A percentile compares a stretch with the other conserved stretches of the same genome.
These are phyloP conservation scores for Masnerella sp. DNA, from an alignment of 2,888 invertebrate genomes.

Conservation along the genomic window DNA sequence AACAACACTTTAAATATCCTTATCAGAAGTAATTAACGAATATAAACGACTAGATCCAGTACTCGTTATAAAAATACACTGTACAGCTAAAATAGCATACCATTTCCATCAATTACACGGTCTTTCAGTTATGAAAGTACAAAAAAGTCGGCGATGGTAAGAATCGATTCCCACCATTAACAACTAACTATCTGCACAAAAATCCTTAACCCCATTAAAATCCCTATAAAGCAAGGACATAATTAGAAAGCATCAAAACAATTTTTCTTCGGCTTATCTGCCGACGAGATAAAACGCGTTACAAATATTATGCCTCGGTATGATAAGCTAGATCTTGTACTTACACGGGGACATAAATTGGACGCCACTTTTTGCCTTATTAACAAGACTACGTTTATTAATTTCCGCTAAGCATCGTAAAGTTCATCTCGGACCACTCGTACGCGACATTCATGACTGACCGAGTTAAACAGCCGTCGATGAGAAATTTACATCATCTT, in stretches of 20 bases:
- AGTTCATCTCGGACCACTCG: conserved; percentile 20
- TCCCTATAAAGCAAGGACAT: conserved; percentile 3
- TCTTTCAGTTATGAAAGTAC: too few relatives aligned
- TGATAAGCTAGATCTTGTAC: conserved; percentile 17
- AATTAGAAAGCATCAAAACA: conserved; percentile 10
- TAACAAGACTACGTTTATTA: conserved; percentile 26
- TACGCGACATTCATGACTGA: conserved; percentile 9
- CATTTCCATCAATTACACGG: too few relatives aligned
- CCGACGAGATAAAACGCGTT: conserved; percentile 5
- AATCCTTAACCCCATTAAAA: conserved; percentile 4
- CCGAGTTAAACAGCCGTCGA: conserved; percentile 30
- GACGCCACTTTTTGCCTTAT: conserved; percentile 7
- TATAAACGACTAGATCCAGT: too few relatives aligned
- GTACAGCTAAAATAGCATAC: too few relatives aligned
- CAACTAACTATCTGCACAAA: too few relatives aligned
- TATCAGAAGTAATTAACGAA: too few relatives aligned
- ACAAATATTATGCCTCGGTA: conserved; percentile 1
- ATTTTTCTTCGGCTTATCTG: conserved; percentile 12
- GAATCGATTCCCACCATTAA: too few relatives aligned
- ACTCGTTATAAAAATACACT: too few relatives aligned
- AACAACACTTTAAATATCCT: too few relatives aligned
- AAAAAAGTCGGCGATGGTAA: too few relatives aligned
- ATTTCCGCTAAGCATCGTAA: conserved; percentile 24
- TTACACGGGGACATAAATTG: conserved; percentile 12
- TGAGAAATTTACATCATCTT: conserved; percentile 34